These are phyloP conservation scores for Columba livia DNA, from an alignment of 2,113 vertebrate species.

Conservation along the genomic window DNA sequence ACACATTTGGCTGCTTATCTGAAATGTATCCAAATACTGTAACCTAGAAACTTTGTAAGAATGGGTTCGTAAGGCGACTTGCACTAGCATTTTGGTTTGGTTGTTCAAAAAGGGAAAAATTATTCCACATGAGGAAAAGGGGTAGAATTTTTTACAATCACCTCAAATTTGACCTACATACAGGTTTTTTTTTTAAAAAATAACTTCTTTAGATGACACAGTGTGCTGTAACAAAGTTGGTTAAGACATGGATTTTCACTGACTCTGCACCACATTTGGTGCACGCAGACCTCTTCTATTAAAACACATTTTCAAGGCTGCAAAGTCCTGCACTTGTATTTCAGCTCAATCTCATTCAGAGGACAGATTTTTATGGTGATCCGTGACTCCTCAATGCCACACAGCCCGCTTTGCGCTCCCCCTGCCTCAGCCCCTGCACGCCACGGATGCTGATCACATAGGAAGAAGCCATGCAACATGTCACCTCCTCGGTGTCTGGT, in stretches of 20 bases:
- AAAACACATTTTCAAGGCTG: background rate
- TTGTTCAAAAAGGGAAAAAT: background rate
- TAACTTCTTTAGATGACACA: background rate
- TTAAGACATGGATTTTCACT: background rate
- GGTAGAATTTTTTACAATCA: background rate
- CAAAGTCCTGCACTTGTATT: background rate
- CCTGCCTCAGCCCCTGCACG: background rate
- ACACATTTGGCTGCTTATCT: background rate
- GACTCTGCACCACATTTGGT: rapidly evolving
- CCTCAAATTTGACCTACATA: background rate
- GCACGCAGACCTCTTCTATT: background rate
- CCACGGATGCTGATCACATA: background rate
- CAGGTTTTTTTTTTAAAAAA: background rate
- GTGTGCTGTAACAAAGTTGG: background rate
- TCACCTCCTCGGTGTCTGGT: background rate
- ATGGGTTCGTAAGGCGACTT: background rate
- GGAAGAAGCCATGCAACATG: background rate
- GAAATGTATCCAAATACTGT: background rate
- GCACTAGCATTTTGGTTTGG: background rate
- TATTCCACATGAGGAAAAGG: background rate
- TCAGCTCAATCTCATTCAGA: background rate
- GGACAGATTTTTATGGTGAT: background rate
- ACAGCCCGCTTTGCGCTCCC: rapidly evolving
- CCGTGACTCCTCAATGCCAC: background rate
- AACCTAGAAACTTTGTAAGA: background rate